Conservation (phyloP, 2,888 invertebrate species). For the Eilema sororculum region DNA sequence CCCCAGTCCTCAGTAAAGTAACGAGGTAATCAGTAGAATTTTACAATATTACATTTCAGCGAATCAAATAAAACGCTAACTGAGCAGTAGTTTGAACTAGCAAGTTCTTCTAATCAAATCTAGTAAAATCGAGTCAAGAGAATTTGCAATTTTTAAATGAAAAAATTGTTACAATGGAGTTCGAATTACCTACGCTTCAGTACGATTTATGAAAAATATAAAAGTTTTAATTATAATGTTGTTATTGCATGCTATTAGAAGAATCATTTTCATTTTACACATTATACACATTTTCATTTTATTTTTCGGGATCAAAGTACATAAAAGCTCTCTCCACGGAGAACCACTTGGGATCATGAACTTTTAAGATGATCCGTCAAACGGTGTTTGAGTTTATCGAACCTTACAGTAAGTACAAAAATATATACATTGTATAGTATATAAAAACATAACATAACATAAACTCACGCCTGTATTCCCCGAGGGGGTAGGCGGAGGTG, state of each 20-base stretch:
- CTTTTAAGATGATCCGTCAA: background rate
- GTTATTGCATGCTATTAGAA: background rate
- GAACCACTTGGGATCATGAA: background rate
- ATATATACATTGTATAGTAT: background rate
- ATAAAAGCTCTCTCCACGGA: background rate
- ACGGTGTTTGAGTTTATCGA: background rate
- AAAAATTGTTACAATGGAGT: slow-evolving; percentile 21
- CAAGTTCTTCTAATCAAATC: slow-evolving; percentile 26
- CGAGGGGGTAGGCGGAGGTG: no score
- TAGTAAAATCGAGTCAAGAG: slow-evolving; percentile 12
- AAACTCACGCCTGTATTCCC: no score
- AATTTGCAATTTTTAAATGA: slow-evolving; percentile 26
- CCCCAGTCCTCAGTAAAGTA: background rate
- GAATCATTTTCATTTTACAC: background rate
- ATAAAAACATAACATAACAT: no score
- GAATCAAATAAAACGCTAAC: background rate
- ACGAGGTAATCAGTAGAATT: background rate
- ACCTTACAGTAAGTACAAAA: background rate
- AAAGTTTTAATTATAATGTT: background rate
- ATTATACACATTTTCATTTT: no score
- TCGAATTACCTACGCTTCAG: no score
- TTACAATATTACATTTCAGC: background rate
- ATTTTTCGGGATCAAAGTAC: background rate
- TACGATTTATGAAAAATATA: background rate
- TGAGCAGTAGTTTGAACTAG: background rate